Percentiles rank a stretch among this genome's conserved stretches.
phyloP scores from a whole-genome alignment of 1,140 invertebrate genomes.

The Caligus rogercresseyi region DNA sequence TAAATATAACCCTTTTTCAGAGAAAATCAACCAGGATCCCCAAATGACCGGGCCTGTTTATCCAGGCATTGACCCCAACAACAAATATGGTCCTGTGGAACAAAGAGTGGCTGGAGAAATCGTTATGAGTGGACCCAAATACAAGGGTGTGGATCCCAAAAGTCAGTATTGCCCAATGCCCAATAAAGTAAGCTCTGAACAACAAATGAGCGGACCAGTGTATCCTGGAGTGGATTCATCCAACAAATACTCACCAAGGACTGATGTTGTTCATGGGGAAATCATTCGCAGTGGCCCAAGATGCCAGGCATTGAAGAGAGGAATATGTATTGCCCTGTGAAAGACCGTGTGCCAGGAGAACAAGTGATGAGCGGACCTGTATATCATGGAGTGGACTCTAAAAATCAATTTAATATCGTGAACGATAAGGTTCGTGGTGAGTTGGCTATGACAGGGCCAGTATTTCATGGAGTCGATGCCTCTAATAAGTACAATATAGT shows the following conservation, averaged over 20 bases:
- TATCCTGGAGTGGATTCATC: conserved; percentile 7
- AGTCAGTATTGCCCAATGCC: conserved; percentile 4
- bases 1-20: conserved; percentile 1
- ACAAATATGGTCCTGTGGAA: conserved; percentile 1
- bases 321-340: not conserved
- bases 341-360: not conserved
- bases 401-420: conserved; percentile 4
- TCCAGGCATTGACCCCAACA: conserved; percentile 2
- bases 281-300: not conserved
- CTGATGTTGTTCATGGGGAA: conserved; percentile 2
- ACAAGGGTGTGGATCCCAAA: not conserved
- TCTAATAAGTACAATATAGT: conserved; percentile 11
- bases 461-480: conserved; percentile 11
- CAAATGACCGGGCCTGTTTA: conserved; percentile 16
- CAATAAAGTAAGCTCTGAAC: not conserved
- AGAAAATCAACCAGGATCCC: not conserved
- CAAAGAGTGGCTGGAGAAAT: not conserved
- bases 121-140: conserved; percentile 12
- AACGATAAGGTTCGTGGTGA: not conserved
- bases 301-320: not conserved
- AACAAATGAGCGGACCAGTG: conserved; percentile 8
- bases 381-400: not conserved
- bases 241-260: not conserved
- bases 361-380: conserved; percentile 12
- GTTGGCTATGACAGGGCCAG: conserved; percentile 8